These are phyloP conservation scores for Nothobranchius furzeri DNA, from an alignment of 2,113 vertebrate species.

Conservation along the genomic window DNA sequence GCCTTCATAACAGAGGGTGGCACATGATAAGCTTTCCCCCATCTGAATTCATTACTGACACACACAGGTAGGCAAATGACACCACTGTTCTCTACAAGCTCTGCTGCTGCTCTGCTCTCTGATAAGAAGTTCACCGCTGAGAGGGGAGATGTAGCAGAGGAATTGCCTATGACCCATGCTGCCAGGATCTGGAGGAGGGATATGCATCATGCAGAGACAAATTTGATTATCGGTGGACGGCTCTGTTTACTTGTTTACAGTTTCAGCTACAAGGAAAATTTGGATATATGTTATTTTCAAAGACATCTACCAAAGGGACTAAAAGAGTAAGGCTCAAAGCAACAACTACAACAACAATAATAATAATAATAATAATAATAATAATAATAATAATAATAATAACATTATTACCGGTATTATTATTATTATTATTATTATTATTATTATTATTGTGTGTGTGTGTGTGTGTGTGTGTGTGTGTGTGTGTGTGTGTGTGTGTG, in stretches of 20 bases:
- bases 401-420: too few species aligned
- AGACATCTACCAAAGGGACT: neutral
- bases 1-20: slow-evolving; percentile 60
- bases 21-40: slow-evolving; percentile 30
- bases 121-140: slow-evolving; percentile 52
- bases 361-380: neutral
- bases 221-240: slow-evolving; percentile 14
- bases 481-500: too few species aligned
- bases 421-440: too few species aligned
- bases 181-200: slow-evolving; percentile 20
- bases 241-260: slow-evolving; percentile 21
- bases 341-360: neutral
- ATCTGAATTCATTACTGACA: slow-evolving; percentile 51
- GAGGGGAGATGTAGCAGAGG: slow-evolving; percentile 21
- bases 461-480: too few species aligned
- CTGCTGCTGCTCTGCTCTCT: slow-evolving; percentile 38
- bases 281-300: neutral
- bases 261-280: neutral
- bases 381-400: too few species aligned
- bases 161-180: slow-evolving; percentile 31
- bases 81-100: slow-evolving; percentile 36
- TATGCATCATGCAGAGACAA: slow-evolving; percentile 8
- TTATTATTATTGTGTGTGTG: too few species aligned
- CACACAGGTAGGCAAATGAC: slow-evolving; percentile 45
- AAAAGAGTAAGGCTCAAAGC: neutral